Evolutionary conservation across 1,140 invertebrate genomes (phyloP).

Genomic region (Lepidurus apus): DNA sequence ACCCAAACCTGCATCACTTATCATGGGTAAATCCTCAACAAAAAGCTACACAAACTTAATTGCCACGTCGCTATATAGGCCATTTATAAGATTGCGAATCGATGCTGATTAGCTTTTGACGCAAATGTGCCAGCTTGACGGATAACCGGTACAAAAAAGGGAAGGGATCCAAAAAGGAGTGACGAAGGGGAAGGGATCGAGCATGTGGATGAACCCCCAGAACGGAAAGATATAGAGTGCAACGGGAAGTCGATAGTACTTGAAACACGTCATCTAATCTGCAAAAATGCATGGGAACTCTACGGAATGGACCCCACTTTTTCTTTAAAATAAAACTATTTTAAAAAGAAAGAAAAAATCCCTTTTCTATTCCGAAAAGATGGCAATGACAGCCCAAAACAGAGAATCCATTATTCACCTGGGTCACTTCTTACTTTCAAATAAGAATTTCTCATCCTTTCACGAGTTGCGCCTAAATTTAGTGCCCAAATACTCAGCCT

Average conservation of each 20-base stretch:
- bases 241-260: neutral
- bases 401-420: too few relatives aligned
- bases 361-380: neutral
- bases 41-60: constrained; percentile 10
- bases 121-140: constrained; percentile 5
- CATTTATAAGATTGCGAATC: constrained; percentile 3
- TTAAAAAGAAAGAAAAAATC: too few relatives aligned
- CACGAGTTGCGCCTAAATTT: too few relatives aligned
- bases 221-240: neutral
- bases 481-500: too few relatives aligned
- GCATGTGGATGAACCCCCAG: neutral
- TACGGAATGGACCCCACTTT: neutral
- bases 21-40: neutral
- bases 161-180: neutral
- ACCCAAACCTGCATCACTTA: neutral
- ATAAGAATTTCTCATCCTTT: too few relatives aligned
- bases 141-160: neutral
- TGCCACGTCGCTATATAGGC: neutral
- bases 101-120: constrained; percentile 17
- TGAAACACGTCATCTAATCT: constrained; percentile 2
- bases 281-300: neutral
- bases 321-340: too few relatives aligned
- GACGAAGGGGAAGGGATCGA: neutral
- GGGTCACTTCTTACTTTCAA: too few relatives aligned
- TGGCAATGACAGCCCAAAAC: too few relatives aligned